Conservation (phyloP, 2,888 invertebrate species). For the Osedax fenrisi region DNA sequence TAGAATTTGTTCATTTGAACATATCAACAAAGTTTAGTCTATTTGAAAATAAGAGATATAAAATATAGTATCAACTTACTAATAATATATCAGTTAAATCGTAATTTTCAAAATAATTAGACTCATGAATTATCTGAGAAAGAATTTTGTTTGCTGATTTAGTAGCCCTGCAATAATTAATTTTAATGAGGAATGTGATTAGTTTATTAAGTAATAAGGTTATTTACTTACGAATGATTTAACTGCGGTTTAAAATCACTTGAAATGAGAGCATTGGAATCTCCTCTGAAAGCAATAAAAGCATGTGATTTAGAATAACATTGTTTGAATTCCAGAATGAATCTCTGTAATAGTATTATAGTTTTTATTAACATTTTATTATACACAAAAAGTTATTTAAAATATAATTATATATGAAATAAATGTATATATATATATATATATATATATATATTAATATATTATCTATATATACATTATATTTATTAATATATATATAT, state of each 20-base stretch:
- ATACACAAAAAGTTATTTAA: not conserved
- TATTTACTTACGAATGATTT: not conserved
- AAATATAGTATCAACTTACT: constrained; percentile 38
- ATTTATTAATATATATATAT: no score
- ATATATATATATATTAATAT: no score
- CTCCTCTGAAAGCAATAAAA: not conserved
- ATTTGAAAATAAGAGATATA: no score
- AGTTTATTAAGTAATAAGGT: no score
- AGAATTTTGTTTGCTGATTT: not conserved
- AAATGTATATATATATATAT: no score
- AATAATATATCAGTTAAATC: constrained; percentile 38
- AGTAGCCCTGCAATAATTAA: no score
- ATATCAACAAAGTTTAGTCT: no score
- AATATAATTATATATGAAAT: no score
- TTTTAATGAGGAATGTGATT: no score
- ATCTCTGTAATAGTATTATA: not conserved
- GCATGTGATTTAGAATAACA: constrained; percentile 36
- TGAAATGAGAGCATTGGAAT: not conserved
- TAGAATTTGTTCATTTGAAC: no score
- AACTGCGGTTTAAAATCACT: not conserved
- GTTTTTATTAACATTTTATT: not conserved
- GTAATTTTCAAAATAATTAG: not conserved
- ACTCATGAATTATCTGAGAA: not conserved
- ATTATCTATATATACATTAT: no score
- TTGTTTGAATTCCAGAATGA: constrained; percentile 34